phyloP scores from a whole-genome alignment of 2,113 vertebrate species.

The Poeciliopsis prolifica region DNA sequence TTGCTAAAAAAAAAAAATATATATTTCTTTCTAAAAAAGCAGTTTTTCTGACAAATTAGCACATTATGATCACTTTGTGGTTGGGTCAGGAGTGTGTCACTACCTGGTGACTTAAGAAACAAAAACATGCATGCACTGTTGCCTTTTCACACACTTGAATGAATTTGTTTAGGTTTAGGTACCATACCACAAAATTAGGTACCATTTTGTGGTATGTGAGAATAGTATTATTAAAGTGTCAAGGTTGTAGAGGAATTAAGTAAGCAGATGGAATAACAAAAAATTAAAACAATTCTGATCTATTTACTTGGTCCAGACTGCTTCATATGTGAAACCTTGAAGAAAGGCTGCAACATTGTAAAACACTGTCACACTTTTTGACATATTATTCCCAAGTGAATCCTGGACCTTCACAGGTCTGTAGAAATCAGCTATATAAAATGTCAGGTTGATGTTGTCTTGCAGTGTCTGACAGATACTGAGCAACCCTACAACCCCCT shows the following conservation, averaged over 20 bases:
- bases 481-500: background rate
- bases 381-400: background rate
- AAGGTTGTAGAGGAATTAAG: background rate
- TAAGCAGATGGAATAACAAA: background rate
- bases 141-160: background rate
- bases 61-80: background rate
- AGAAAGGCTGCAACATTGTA: background rate
- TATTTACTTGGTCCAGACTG: background rate
- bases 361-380: background rate
- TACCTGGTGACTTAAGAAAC: background rate
- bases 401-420: constrained; percentile 22
- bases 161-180: background rate
- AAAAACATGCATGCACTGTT: background rate
- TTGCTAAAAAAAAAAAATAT: background rate
- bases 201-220: background rate
- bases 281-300: background rate
- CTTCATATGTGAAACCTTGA: background rate
- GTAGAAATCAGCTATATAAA: constrained; percentile 25
- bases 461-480: constrained; percentile 11
- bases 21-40: background rate
- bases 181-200: background rate
- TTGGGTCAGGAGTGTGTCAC: background rate
- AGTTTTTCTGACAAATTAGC: background rate
- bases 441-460: constrained; percentile 42
- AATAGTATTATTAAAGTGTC: background rate